Percentiles rank a stretch among this genome's conserved stretches.
These are phyloP conservation scores for Trypoxylon attenuatum DNA, from an alignment of 2,888 invertebrate genomes.

Conservation along the genomic window DNA sequence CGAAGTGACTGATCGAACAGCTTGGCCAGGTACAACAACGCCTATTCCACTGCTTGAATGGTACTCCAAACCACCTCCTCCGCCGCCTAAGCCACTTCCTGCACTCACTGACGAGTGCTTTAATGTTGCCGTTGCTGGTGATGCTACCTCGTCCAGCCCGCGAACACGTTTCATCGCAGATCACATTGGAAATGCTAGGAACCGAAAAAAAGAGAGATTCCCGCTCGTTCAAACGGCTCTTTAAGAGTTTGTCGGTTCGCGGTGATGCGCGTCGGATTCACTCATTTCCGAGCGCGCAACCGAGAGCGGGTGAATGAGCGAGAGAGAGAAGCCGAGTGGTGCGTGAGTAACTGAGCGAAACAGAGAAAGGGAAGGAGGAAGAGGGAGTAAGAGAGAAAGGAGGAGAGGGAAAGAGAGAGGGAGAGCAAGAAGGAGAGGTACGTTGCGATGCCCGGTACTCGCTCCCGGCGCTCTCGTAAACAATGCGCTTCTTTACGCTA, in stretches of 20 bases:
- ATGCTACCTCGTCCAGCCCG: slow-evolving; percentile 73
- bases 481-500: slow-evolving; percentile 3
- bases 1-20: slow-evolving; percentile 70
- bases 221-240: not conserved
- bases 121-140: slow-evolving; percentile 75
- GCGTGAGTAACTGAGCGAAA: no score
- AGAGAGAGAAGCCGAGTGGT: no score
- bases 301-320: no score
- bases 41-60: slow-evolving; percentile 71
- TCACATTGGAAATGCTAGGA: slow-evolving; percentile 79
- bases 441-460: slow-evolving; percentile 47
- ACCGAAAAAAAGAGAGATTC: not conserved
- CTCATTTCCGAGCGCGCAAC: not conserved
- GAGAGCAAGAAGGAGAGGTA: not conserved
- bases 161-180: slow-evolving; percentile 81
- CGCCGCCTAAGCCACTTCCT: slow-evolving; percentile 72
- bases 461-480: slow-evolving; percentile 3
- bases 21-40: slow-evolving; percentile 69
- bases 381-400: not conserved
- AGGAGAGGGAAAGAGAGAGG: not conserved
- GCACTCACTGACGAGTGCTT: slow-evolving; percentile 74
- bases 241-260: not conserved
- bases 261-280: not conserved
- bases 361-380: not conserved
- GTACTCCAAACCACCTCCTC: slow-evolving; percentile 68